phyloP scores from a whole-genome alignment of 2,888 invertebrate species.

The Tenthredo livida region DNA sequence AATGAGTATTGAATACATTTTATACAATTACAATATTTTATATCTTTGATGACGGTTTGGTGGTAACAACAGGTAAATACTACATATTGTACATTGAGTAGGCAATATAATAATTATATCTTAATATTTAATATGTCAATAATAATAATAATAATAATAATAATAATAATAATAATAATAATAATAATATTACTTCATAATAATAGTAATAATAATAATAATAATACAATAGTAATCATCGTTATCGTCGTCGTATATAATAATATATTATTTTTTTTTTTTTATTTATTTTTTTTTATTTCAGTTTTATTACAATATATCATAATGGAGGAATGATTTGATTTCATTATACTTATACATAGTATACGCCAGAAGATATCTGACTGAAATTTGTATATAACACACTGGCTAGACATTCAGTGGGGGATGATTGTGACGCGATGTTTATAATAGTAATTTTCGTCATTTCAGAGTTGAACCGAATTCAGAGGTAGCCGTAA shows the following conservation, averaged over 20 bases:
- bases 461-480: not conserved
- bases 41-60: slow-evolving; percentile 78
- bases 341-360: slow-evolving; percentile 47
- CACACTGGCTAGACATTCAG: slow-evolving; percentile 44
- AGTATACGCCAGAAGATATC: slow-evolving; percentile 28
- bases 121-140: slow-evolving; percentile 69
- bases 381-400: slow-evolving; percentile 28
- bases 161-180: slow-evolving; percentile 34
- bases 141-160: slow-evolving; percentile 42
- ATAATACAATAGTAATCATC: slow-evolving; percentile 53
- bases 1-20: slow-evolving; percentile 32
- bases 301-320: slow-evolving; percentile 51
- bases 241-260: slow-evolving; percentile 52
- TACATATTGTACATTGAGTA: slow-evolving; percentile 79
- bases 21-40: slow-evolving; percentile 78
- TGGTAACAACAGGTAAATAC: slow-evolving; percentile 79
- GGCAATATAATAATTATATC: slow-evolving; percentile 76
- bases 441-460: not conserved
- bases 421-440: slow-evolving; percentile 23
- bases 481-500: slow-evolving; percentile 20
- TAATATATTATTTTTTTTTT: slow-evolving; percentile 45
- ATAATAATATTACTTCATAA: slow-evolving; percentile 20
- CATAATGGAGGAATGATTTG: slow-evolving; percentile 55
- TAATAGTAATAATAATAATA: slow-evolving; percentile 49
- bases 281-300: not conserved